Conservation (phyloP, 2,797 vertebrate species). For the Glyptemys insculpta region DNA sequence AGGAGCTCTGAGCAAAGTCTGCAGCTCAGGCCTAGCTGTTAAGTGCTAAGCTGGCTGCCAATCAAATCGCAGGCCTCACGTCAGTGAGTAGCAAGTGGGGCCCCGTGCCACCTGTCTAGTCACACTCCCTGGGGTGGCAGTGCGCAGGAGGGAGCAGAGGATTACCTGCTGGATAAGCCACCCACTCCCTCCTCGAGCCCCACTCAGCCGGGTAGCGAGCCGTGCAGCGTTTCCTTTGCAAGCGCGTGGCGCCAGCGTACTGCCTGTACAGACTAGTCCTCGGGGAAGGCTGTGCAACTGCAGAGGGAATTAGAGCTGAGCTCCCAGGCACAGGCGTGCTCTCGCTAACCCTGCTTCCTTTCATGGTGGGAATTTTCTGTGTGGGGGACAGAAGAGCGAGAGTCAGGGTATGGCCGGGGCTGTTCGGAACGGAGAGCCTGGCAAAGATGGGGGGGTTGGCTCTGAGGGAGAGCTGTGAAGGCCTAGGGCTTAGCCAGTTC, state of each 20-base stretch:
- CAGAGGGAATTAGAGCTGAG: fast-evolving
- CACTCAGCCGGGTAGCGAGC: background rate
- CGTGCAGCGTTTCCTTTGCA: background rate
- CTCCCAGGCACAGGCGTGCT: fast-evolving
- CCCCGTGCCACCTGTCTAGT: background rate
- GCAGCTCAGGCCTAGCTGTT: background rate
- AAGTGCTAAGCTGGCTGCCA: background rate
- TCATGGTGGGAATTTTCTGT: background rate
- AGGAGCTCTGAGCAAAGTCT: background rate
- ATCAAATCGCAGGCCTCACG: background rate
- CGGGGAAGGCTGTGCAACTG: background rate
- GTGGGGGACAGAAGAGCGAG: background rate
- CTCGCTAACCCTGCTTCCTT: background rate
- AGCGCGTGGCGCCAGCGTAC: background rate
- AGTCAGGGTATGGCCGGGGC: background rate
- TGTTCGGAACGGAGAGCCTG: background rate
- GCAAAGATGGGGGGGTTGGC: background rate
- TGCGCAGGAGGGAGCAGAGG: background rate
- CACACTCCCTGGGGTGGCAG: too few relatives aligned
- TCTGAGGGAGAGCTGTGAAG: background rate
- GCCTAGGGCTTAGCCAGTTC: background rate
- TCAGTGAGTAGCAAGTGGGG: background rate
- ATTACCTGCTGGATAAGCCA: background rate
- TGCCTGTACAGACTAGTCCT: fast-evolving
- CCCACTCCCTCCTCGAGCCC: background rate